These are phyloP conservation scores for Habropoda laboriosa DNA, from an alignment of 1,140 invertebrate genomes.

Conservation along the genomic window DNA sequence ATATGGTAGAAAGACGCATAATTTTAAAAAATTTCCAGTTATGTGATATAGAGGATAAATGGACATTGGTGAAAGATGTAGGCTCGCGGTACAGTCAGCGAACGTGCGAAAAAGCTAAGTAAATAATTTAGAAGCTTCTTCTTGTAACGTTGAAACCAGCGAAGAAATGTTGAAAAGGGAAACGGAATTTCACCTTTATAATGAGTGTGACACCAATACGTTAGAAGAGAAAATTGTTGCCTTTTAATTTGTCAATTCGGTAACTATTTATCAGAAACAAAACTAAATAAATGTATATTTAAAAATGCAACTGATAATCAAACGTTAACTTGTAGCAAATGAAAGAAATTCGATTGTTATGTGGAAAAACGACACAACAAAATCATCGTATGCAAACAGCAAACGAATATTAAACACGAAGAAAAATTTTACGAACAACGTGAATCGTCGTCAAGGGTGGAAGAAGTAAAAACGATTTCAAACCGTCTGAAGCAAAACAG, in stretches of 20 bases:
- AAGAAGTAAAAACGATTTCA: background rate
- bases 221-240: no score
- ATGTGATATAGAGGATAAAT: background rate
- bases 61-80: background rate
- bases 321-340: background rate
- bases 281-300: no score
- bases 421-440: no score
- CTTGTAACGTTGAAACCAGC: background rate
- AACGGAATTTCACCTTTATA: no score
- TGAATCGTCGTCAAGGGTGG: background rate
- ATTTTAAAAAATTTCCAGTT: conserved; percentile 11
- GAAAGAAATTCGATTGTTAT: background rate
- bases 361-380: no score
- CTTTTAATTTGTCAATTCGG: no score
- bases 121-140: background rate
- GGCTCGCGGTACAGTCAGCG: background rate
- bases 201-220: background rate
- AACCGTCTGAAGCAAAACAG: background rate
- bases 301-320: background rate
- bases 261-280: no score
- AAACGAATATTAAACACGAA: background rate
- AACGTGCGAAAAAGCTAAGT: background rate
- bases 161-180: background rate
- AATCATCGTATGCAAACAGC: background rate
- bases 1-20: background rate